Percentiles rank a stretch among this genome's conserved stretches.
Evolutionary conservation across 2,113 vertebrate genomes (phyloP).

Genomic region (Pluvialis apricaria): DNA sequence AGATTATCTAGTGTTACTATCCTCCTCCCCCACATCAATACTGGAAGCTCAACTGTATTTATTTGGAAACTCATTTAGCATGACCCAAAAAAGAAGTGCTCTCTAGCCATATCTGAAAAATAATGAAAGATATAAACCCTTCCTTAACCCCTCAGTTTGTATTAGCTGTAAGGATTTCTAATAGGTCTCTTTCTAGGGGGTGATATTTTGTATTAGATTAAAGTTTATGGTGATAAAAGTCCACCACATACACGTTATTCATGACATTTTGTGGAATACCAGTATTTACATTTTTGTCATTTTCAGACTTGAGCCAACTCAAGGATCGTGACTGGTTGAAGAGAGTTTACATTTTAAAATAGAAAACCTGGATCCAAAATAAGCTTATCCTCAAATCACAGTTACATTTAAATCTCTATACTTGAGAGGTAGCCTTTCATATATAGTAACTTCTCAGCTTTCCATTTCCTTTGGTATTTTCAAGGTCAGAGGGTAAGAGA

Average conservation of each 20-base stretch:
- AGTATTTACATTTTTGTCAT: not conserved
- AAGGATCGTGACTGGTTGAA: not conserved
- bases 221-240: not conserved
- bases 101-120: not conserved
- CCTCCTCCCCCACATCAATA: not conserved
- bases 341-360: not conserved
- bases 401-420: not conserved
- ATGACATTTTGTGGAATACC: not conserved
- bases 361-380: not conserved
- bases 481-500: constrained; percentile 16
- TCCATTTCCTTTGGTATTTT: constrained; percentile 33
- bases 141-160: not conserved
- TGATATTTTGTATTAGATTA: not conserved
- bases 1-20: not conserved
- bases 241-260: not conserved
- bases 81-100: not conserved
- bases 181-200: not conserved
- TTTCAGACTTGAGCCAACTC: not conserved
- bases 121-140: not conserved
- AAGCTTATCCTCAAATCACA: not conserved
- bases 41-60: not conserved
- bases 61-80: not conserved
- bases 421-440: not conserved
- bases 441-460: not conserved
- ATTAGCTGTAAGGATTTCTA: not conserved